Conservation (phyloP, 2,888 invertebrate genomes). For the Hypsopygia costalis region DNA sequence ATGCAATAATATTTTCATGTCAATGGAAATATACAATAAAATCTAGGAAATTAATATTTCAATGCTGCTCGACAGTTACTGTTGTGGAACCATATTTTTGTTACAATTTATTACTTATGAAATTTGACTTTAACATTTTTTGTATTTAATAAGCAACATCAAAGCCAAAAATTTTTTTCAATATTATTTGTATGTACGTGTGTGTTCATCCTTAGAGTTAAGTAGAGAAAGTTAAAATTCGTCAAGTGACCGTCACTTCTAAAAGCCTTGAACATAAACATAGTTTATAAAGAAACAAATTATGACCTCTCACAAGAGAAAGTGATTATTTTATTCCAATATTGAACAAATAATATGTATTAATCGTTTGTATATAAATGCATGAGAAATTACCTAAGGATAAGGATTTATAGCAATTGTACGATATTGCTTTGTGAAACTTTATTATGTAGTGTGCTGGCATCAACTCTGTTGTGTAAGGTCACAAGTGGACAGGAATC, state of each 20-base stretch:
- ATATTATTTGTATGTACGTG: constrained; percentile 52
- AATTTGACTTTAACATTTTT: constrained; percentile 23
- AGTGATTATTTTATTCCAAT: constrained; percentile 68
- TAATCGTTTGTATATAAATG: constrained; percentile 40
- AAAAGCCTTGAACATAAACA: constrained; percentile 45
- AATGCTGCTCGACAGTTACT: constrained; percentile 10
- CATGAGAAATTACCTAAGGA: constrained; percentile 27
- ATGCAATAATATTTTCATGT: constrained; percentile 39
- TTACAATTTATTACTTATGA: constrained; percentile 22
- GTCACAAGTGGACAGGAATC: constrained; percentile 24
- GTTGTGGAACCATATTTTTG: constrained; percentile 30
- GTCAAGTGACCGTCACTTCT: constrained; percentile 42
- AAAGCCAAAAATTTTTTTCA: constrained; percentile 66
- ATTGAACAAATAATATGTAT: constrained; percentile 48
- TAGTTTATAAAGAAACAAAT: constrained; percentile 39
- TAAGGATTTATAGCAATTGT: constrained; percentile 30
- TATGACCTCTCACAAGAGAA: constrained; percentile 47
- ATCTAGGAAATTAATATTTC: no score
- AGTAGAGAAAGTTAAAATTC: constrained; percentile 57
- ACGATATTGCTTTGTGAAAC: constrained; percentile 29
- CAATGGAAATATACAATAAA: constrained; percentile 28
- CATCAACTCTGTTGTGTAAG: constrained; percentile 24
- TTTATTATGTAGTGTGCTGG: constrained; percentile 27
- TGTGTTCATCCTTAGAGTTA: constrained; percentile 72
- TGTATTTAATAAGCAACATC: constrained; percentile 42